Evolutionary conservation across 2,113 vertebrate species (phyloP).

Genomic region (Rhodinocichla rosea): DNA sequence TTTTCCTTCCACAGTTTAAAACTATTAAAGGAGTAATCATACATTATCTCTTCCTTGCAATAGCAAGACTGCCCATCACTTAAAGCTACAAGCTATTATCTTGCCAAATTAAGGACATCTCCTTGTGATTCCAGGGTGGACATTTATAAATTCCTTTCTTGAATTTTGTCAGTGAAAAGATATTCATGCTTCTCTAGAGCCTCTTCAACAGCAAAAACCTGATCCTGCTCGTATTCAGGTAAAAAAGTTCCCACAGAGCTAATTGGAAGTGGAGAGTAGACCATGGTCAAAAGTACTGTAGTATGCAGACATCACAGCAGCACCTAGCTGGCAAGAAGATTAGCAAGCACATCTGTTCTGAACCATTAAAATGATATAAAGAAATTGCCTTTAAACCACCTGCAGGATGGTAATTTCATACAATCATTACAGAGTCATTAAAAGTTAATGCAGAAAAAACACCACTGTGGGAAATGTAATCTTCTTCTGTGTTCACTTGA

Average conservation of each 20-base stretch:
- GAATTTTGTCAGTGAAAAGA: neutral
- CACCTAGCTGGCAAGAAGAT: slow-evolving; percentile 31
- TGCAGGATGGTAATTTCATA: slow-evolving; percentile 40
- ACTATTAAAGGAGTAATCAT: neutral
- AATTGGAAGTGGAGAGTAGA: neutral
- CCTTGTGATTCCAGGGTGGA: neutral
- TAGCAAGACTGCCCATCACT: neutral
- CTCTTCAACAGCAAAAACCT: neutral
- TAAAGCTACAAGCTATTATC: neutral
- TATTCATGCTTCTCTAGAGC: neutral
- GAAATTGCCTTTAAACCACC: slow-evolving; percentile 53
- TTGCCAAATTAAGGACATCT: neutral
- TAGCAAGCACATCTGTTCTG: slow-evolving; percentile 37
- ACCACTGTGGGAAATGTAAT: neutral
- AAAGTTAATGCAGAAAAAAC: slow-evolving; percentile 23
- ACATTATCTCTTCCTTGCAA: neutral
- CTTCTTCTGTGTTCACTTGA: neutral
- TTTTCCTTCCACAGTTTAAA: neutral
- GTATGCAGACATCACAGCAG: neutral
- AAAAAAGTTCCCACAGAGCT: neutral
- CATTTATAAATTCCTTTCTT: neutral
- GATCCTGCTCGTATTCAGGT: neutral
- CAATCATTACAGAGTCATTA: slow-evolving; percentile 29
- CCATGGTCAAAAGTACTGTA: neutral
- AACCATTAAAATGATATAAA: slow-evolving; percentile 55